These are phyloP conservation scores for Nymphalis urticae DNA, from an alignment of 2,888 invertebrate genomes.

Conservation along the genomic window DNA sequence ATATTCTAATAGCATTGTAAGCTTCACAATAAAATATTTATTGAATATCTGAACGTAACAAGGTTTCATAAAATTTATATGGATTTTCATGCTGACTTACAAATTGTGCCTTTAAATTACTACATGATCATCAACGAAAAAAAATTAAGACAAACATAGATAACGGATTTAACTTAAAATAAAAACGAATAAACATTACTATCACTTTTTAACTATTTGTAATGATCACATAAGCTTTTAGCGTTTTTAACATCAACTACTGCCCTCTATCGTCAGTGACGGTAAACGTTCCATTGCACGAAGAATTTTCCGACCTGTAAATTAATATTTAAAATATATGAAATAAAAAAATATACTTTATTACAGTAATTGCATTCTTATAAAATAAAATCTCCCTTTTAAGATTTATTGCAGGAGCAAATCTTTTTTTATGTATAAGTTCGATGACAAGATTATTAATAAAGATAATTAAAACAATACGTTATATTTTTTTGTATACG, in stretches of 20 bases:
- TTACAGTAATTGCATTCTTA: neutral
- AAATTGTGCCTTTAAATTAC: no score
- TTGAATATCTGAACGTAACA: no score
- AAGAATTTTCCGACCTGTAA: conserved; percentile 48
- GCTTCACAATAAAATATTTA: no score
- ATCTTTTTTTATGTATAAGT: no score
- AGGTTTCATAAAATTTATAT: no score
- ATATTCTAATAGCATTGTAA: no score
- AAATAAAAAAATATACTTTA: neutral
- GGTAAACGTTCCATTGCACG: conserved; percentile 71
- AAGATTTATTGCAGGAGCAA: no score
- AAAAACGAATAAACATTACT: conserved; percentile 8
- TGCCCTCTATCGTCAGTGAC: conserved; percentile 70
- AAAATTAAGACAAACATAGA: no score
- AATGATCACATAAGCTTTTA: neutral
- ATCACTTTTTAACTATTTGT: conserved; percentile 18
- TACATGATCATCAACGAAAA: no score
- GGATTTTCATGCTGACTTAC: no score
- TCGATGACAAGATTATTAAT: no score
- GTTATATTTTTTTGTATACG: neutral
- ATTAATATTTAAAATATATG: neutral
- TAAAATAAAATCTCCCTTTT: neutral
- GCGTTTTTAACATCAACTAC: conserved; percentile 43
- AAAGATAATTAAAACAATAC: neutral
- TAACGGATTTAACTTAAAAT: neutral